These are phyloP conservation scores for Passer domesticus DNA, from an alignment of 2,113 vertebrate genomes.

Conservation along the genomic window DNA sequence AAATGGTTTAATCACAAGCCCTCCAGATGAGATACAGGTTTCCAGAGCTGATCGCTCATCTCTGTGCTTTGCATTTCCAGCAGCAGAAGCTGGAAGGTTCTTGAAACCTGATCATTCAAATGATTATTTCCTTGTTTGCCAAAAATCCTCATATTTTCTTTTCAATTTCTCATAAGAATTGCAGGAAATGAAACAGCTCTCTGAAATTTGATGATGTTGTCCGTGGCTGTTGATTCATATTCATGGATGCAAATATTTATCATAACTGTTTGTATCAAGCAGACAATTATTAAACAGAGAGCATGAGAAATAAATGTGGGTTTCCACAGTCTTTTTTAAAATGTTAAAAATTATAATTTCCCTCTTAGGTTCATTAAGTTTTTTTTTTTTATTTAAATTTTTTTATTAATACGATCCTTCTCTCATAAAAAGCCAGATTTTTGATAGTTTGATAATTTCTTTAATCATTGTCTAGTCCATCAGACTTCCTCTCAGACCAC, in stretches of 20 bases:
- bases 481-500: not conserved
- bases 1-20: conserved; percentile 64
- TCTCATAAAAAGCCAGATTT: not conserved
- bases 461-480: not conserved
- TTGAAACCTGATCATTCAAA: not conserved
- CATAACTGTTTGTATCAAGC: not conserved
- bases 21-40: conserved; percentile 13
- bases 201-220: not conserved
- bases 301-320: not conserved
- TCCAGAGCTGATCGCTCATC: not conserved
- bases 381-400: not conserved
- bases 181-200: not conserved
- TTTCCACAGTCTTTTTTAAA: not conserved
- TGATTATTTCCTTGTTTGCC: not conserved
- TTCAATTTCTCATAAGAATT: not conserved
- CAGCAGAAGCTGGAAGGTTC: not conserved
- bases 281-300: not conserved
- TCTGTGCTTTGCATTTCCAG: not conserved
- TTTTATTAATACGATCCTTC: not conserved
- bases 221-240: not conserved
- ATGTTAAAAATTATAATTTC: not conserved
- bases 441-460: not conserved
- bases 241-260: not conserved
- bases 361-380: not conserved
- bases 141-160: not conserved